A percentile compares a stretch with the other conserved stretches of the same genome.
Evolutionary conservation across 1,140 invertebrate species (phyloP).

Genomic region (Pseudoatta argentina): DNA sequence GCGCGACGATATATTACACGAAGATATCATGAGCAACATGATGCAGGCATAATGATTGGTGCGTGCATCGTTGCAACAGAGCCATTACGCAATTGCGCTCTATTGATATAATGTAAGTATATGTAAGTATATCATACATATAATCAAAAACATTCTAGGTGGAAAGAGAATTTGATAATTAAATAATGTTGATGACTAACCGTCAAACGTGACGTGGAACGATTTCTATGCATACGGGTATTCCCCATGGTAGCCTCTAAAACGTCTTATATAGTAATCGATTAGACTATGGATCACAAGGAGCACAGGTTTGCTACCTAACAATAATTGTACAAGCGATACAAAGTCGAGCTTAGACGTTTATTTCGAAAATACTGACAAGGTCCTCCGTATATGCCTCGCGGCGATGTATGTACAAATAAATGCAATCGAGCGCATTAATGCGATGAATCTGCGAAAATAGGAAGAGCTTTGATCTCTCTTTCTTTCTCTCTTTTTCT

Average conservation of each 20-base stretch:
- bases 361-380: constrained; percentile 67
- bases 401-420: constrained; percentile 43
- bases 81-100: constrained; percentile 35
- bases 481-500: not conserved
- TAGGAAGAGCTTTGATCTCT: constrained; percentile 20
- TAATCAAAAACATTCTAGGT: constrained; percentile 41
- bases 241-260: constrained; percentile 77
- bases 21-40: constrained; percentile 51
- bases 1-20: constrained; percentile 16
- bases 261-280: constrained; percentile 73
- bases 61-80: constrained; percentile 48
- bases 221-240: constrained; percentile 71
- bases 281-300: constrained; percentile 69
- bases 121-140: not conserved
- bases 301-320: constrained; percentile 46
- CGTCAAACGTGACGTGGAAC: constrained; percentile 69
- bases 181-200: constrained; percentile 75
- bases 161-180: constrained; percentile 33
- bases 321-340: constrained; percentile 43
- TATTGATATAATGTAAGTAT: not conserved
- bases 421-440: constrained; percentile 3
- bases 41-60: constrained; percentile 57
- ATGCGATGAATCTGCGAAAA: constrained; percentile 2
- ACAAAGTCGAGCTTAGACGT: constrained; percentile 34
- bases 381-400: not conserved